Conservation (phyloP, 2,113 vertebrate genomes). For the Rhodinocichla rosea region DNA sequence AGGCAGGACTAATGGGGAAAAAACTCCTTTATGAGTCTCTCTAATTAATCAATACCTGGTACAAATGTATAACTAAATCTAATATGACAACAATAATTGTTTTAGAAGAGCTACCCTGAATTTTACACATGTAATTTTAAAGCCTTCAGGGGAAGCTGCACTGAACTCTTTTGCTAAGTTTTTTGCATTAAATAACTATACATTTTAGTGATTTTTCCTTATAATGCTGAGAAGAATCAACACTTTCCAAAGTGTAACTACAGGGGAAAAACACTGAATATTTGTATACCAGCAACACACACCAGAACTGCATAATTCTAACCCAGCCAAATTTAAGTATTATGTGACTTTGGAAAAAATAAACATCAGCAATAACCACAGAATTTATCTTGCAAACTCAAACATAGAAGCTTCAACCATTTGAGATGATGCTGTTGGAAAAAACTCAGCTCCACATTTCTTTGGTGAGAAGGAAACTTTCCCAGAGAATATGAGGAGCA, state of each 20-base stretch:
- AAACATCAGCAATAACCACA: background rate
- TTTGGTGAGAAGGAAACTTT: background rate
- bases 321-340: background rate
- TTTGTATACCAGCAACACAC: background rate
- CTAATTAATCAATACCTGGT: background rate
- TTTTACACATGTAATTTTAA: background rate
- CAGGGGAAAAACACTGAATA: background rate
- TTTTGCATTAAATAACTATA: background rate
- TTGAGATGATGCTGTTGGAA: background rate
- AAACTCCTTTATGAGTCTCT: background rate
- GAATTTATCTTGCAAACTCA: background rate
- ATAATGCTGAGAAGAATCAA: background rate
- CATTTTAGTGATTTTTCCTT: background rate
- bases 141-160: background rate
- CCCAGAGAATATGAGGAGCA: background rate
- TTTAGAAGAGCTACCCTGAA: background rate
- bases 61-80: background rate
- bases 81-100: background rate
- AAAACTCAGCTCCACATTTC: background rate
- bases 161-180: background rate
- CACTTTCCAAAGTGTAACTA: rapidly evolving
- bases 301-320: background rate
- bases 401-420: background rate
- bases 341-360: background rate
- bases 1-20: background rate